Percentiles rank a stretch among this genome's conserved stretches.
Evolutionary conservation across 2,888 invertebrate species (phyloP).

Genomic region (Polydrusus pterygomalis): DNA sequence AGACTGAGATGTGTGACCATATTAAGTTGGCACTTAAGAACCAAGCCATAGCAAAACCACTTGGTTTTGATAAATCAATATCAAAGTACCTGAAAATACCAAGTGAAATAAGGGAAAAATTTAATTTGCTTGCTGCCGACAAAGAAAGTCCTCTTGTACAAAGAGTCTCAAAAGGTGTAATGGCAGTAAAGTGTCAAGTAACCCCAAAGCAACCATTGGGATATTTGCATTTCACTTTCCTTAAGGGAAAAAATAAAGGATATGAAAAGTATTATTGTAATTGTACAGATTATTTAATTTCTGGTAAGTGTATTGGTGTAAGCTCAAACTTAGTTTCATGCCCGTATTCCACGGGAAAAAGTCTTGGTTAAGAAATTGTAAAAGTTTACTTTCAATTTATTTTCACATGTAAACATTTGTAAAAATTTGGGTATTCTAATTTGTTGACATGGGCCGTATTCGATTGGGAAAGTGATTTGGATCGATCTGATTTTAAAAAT

Average conservation of each 20-base stretch:
- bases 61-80: slow-evolving; percentile 78
- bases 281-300: slow-evolving; percentile 61
- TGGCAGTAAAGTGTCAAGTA: slow-evolving; percentile 82
- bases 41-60: slow-evolving; percentile 76
- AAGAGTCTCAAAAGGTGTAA: slow-evolving; percentile 80
- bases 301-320: slow-evolving; percentile 50
- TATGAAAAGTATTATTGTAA: slow-evolving; percentile 69
- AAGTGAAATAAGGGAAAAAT: slow-evolving; percentile 76
- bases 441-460: too few species aligned
- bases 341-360: too few species aligned
- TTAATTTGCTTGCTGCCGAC: slow-evolving; percentile 77
- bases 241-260: slow-evolving; percentile 69
- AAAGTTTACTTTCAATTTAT: too few species aligned
- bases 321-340: slow-evolving; percentile 6
- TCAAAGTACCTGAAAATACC: slow-evolving; percentile 75
- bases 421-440: too few species aligned
- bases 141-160: slow-evolving; percentile 80
- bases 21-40: slow-evolving; percentile 80
- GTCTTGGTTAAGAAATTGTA: too few species aligned
- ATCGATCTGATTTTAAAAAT: too few species aligned
- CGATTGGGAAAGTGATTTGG: too few species aligned
- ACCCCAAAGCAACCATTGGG: slow-evolving; percentile 81
- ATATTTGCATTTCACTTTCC: slow-evolving; percentile 81
- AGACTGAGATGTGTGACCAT: slow-evolving; percentile 73
- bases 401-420: too few species aligned